Base-by-base conservation (phyloP, 2,888 invertebrate genomes). In the Nemoura dubitans region DNA sequence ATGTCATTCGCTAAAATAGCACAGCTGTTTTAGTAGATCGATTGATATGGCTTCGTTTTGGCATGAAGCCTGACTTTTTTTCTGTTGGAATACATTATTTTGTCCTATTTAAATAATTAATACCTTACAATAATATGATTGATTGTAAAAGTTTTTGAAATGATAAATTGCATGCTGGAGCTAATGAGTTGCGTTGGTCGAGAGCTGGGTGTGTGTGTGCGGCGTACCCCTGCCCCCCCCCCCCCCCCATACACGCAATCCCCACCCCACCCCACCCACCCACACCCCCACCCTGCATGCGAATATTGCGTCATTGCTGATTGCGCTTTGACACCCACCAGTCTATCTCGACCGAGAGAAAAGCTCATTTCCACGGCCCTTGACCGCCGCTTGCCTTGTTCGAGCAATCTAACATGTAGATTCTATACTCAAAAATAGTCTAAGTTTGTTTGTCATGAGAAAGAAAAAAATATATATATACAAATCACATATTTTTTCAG, bases 201-300 rank as follows among this genome's bases (percentile, higher is more conserved):
- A 59, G 59, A 59, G 59, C 59, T 21, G 59, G 3, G 59, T 59
- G 59, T 59, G 59, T 59, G 59, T 59, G 59, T 59, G 59, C 10
- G 21, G 21, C 76, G 27, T 25, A 30, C 83, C 36, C 42, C 42
- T 36, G 0, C 42, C 83, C 43, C 14, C 43, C 27, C 83, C 3
- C 25, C 16, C 28, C 43, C 0, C 30, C 27, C 43, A 36, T 36
- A 3, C 27, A 42, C 30, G 6, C 0, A 14, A 7, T 10, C n/a
- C 26, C 59, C 85, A 25, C 29, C 76, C 85, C 59, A 36, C 59
- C 59, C 42, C 5, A 14, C 36, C 21, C 84, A 28, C 27, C 76
- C n/a, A n/a, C 76, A 16, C n/a, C 78, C 25, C 29, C 42, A 59
- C 85, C 85, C 28, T 42, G 83, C 83, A 83, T 83, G 83, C 83